Evolutionary conservation across 2,888 invertebrate genomes (phyloP).

Genomic region (Micoletzkya japonica): DNA sequence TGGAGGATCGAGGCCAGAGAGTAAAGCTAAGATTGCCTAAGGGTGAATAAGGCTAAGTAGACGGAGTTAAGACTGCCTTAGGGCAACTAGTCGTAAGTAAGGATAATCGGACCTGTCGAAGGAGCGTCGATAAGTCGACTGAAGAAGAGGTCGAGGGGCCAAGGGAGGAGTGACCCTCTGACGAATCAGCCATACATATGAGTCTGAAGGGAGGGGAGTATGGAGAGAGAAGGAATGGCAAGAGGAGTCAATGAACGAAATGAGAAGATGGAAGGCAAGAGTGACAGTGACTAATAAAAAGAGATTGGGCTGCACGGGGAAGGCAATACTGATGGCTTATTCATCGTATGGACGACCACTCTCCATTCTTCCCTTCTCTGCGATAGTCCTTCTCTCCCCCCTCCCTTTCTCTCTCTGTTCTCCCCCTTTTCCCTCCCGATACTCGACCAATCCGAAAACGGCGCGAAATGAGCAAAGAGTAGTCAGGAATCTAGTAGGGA

Average conservation of each 20-base stretch:
- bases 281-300: constrained; percentile 6
- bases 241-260: background rate
- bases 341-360: background rate
- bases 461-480: too few species aligned
- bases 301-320: constrained; percentile 4
- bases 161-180: background rate
- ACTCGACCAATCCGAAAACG: too few species aligned
- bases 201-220: background rate
- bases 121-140: constrained; percentile 4
- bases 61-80: background rate
- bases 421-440: too few species aligned
- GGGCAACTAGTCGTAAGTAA: background rate
- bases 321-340: background rate
- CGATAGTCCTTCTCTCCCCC: too few species aligned
- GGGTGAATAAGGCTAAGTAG: constrained; percentile 4
- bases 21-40: background rate
- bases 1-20: background rate
- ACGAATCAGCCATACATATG: constrained; percentile 18
- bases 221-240: background rate
- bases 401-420: too few species aligned
- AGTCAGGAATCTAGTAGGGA: too few species aligned
- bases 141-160: background rate
- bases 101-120: constrained; percentile 17
- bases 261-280: background rate
- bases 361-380: background rate